Evolutionary conservation across 2,888 invertebrate genomes (phyloP), one percentile per base, ranked within the genome.

Genomic region (Xestia c-nigrum): DNA sequence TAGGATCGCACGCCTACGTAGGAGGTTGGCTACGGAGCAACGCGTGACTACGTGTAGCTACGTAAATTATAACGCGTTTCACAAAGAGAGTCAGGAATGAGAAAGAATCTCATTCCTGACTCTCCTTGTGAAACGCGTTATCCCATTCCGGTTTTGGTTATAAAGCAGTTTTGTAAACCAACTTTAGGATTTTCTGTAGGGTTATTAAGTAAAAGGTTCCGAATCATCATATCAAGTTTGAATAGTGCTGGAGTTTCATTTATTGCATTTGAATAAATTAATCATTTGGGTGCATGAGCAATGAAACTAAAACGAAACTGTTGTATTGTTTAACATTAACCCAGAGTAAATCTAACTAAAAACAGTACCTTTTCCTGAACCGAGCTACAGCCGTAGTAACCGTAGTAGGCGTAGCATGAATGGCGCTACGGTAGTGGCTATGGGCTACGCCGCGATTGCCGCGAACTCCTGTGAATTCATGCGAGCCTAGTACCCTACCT

Each of bases 401-500:
- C 73, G 43, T 78, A 74, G 67, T 72, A 71, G 66, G n/a, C 82
- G 78, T 81, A 72, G 69, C 50, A 70, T 81, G 83, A 85, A 87
- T 80, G 74, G 75, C 50, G 76, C 74, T 76, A 80, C 80, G 77
- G n/a, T n/a, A n/a, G n/a, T n/a, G n/a, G n/a, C n/a, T n/a, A n/a
- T n/a, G n/a, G 50, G 65, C 74, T 74, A 63, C 80, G 61, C 24
- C 21, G 19, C 10, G 57, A 14, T 24, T 65, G 14, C 14, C 3
- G 66, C 21, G 79, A 76, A 72, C 90, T 91, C 90, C 80, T 90
- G 5, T 9, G 14, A 0, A 50, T 46, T 85, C 88, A 90, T 96
- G 93, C 14, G 46, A 19, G 78, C 96, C 96, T 96, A 84, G 95
- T 96, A 94, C 79, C 63, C 72, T 83, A 95, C 93, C 96, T 96